phyloP scores from a whole-genome alignment of 2,888 invertebrate species.

The Lissonota sp. region DNA sequence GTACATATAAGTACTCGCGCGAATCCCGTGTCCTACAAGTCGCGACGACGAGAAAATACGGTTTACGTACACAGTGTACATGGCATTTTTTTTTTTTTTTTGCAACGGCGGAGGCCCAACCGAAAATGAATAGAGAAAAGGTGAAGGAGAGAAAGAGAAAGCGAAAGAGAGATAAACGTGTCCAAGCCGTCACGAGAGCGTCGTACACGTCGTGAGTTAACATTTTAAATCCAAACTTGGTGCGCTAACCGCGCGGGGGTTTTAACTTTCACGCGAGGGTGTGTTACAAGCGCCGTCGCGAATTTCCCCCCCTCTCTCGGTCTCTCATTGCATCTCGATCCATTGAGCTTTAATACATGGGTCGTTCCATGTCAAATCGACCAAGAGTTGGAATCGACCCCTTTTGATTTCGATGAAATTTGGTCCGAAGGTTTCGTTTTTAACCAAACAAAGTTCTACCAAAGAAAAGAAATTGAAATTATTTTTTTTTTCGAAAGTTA shows the following conservation, averaged over 20 bases:
- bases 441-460: too few species aligned
- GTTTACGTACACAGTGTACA: constrained; percentile 35
- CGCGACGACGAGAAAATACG: constrained; percentile 39
- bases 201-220: constrained; percentile 57
- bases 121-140: not conserved
- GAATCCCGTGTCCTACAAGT: constrained; percentile 50
- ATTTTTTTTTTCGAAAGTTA: too few species aligned
- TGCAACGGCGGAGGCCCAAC: not conserved
- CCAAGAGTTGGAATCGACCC: too few species aligned
- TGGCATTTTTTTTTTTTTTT: too few species aligned
- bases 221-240: constrained; percentile 67
- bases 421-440: too few species aligned
- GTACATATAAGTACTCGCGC: constrained; percentile 59
- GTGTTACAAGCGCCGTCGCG: constrained; percentile 52
- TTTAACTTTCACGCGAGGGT: constrained; percentile 68
- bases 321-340: too few species aligned
- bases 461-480: too few species aligned
- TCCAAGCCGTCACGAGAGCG: constrained; percentile 52
- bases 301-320: too few species aligned
- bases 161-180: constrained; percentile 45
- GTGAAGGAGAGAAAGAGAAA: constrained; percentile 33
- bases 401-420: too few species aligned
- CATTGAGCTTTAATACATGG: too few species aligned
- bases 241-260: constrained; percentile 54
- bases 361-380: too few species aligned